phyloP scores from a whole-genome alignment of 2,888 invertebrate genomes.

The Reticulitermes lucifugus region DNA sequence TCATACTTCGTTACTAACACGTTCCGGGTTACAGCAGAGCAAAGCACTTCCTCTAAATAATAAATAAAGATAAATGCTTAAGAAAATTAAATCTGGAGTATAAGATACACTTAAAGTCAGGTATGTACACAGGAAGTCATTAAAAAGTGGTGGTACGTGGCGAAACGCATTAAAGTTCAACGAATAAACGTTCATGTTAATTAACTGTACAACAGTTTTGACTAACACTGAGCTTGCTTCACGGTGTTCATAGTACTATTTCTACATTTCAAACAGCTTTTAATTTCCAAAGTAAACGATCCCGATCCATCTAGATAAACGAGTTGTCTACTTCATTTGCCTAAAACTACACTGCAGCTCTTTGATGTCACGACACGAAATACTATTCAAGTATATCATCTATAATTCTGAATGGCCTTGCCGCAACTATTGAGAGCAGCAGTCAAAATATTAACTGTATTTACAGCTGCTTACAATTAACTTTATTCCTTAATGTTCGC shows the following conservation, averaged over 20 bases:
- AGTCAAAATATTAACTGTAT: not conserved
- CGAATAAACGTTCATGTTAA: not conserved
- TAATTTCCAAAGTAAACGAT: conserved; percentile 9
- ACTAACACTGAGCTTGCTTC: not conserved
- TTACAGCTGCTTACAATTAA: not conserved
- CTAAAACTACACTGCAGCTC: too few relatives aligned
- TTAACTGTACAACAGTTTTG: not conserved
- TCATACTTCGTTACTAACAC: conserved; percentile 3
- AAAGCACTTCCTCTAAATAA: not conserved
- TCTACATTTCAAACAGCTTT: not conserved
- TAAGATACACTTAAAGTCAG: not conserved
- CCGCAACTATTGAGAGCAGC: not conserved
- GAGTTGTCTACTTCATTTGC: not conserved
- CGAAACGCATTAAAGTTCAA: not conserved
- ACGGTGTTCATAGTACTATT: not conserved
- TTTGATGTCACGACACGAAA: not conserved
- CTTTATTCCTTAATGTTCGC: not conserved
- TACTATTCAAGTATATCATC: not conserved
- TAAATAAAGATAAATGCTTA: not conserved
- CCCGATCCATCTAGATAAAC: not conserved
- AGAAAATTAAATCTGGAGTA: not conserved
- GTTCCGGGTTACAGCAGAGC: not conserved
- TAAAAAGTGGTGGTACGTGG: not conserved
- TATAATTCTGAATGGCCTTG: not conserved
- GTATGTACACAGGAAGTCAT: conserved; percentile 10